Percentiles rank a stretch among this genome's conserved stretches.
Evolutionary conservation across 1,140 invertebrate genomes (phyloP).

Genomic region (Drosophila watanabei): DNA sequence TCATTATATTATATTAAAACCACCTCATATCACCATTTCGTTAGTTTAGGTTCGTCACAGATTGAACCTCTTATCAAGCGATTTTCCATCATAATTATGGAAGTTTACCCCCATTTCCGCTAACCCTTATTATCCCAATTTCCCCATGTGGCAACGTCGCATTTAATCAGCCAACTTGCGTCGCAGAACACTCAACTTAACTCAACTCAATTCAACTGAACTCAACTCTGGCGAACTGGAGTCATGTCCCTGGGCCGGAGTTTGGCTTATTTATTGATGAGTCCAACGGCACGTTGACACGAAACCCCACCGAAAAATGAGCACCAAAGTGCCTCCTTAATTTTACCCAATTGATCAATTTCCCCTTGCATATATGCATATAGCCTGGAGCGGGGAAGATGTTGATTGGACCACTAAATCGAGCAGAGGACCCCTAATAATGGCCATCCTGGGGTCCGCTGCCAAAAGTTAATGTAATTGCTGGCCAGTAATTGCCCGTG

Average conservation of each 20-base stretch:
- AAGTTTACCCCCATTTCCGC: slow-evolving; percentile 24
- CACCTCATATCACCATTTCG: not conserved
- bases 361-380: slow-evolving; percentile 72
- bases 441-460: slow-evolving; percentile 47
- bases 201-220: slow-evolving; percentile 8
- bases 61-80: slow-evolving; percentile 5
- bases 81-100: slow-evolving; percentile 12
- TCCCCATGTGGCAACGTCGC: slow-evolving; percentile 31
- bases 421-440: slow-evolving; percentile 57
- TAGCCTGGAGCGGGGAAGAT: slow-evolving; percentile 13
- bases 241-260: slow-evolving; percentile 40
- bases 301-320: slow-evolving; percentile 60
- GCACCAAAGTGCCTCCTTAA: slow-evolving; percentile 63
- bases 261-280: slow-evolving; percentile 76
- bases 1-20: not conserved
- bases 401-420: slow-evolving; percentile 67
- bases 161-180: slow-evolving; percentile 43
- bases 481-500: slow-evolving; percentile 55
- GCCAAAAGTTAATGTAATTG: slow-evolving; percentile 73
- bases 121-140: slow-evolving; percentile 26
- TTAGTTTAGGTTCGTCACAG: not conserved
- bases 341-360: slow-evolving; percentile 82
- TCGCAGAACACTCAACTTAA: slow-evolving; percentile 29
- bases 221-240: not conserved
- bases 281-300: slow-evolving; percentile 73